phyloP scores from a whole-genome alignment of 2,113 vertebrate genomes.

The Zingel zingel region DNA sequence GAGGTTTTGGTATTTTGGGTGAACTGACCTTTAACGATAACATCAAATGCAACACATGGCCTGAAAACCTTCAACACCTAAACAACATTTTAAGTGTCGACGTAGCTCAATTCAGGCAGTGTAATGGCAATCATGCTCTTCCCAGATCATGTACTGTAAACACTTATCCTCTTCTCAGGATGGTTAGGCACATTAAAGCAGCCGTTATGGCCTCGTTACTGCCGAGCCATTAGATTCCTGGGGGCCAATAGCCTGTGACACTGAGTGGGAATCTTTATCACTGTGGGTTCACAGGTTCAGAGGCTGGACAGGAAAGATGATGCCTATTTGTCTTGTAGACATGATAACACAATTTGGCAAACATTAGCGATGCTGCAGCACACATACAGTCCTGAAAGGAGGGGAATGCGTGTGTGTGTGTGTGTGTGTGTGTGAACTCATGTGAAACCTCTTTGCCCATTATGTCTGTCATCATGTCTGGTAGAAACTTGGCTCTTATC shows the following conservation, averaged over 20 bases:
- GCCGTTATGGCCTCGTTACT: slow-evolving; percentile 25
- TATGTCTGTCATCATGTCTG: slow-evolving; percentile 69
- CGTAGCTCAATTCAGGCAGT: neutral
- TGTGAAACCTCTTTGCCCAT: slow-evolving; percentile 39
- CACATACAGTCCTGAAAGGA: neutral
- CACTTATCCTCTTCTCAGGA: slow-evolving; percentile 41
- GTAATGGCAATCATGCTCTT: slow-evolving; percentile 18
- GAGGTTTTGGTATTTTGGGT: neutral
- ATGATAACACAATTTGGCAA: slow-evolving; percentile 46
- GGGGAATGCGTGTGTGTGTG: slow-evolving; percentile 12
- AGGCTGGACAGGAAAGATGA: slow-evolving; percentile 36
- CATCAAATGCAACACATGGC: neutral
- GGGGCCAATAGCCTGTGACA: slow-evolving; percentile 35
- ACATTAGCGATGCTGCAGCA: slow-evolving; percentile 28
- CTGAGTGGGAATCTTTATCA: slow-evolving; percentile 46
- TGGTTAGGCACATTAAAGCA: slow-evolving; percentile 31
- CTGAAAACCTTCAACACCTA: neutral
- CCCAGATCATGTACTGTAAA: slow-evolving; percentile 33
- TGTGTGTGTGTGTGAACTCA: slow-evolving; percentile 33
- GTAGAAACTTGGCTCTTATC: slow-evolving; percentile 36
- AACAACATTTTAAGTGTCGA: neutral
- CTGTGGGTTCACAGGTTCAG: slow-evolving; percentile 37
- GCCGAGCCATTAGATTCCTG: slow-evolving; percentile 56
- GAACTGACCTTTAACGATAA: neutral
- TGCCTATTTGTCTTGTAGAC: slow-evolving; percentile 31